phyloP scores from a whole-genome alignment of 2,797 vertebrate species.

The Enteromius mattozi region DNA sequence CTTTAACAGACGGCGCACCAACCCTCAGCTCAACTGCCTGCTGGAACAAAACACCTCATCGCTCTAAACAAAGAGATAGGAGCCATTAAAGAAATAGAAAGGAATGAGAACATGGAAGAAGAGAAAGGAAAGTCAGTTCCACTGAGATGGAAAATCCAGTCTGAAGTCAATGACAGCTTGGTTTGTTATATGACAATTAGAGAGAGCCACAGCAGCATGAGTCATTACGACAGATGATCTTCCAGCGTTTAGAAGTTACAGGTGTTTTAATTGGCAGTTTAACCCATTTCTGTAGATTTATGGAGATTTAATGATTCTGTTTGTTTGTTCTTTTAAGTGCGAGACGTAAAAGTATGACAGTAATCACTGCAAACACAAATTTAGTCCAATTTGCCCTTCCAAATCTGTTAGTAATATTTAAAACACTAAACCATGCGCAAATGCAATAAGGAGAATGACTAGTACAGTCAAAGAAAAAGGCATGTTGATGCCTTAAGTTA shows the following conservation, averaged over 20 bases:
- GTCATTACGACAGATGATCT: slow-evolving; percentile 3
- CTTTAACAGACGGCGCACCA: slow-evolving; percentile 13
- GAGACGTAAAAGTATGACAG: not conserved
- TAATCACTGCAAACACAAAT: not conserved
- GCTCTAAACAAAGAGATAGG: slow-evolving; percentile 3
- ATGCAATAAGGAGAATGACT: not conserved
- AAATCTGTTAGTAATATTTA: not conserved
- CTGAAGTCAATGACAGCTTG: slow-evolving; percentile 4
- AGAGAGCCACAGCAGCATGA: slow-evolving; percentile 6
- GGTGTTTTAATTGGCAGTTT: slow-evolving; percentile 12
- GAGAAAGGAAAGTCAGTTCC: slow-evolving; percentile 4
- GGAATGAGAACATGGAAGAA: not conserved
- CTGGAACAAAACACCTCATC: slow-evolving; percentile 30
- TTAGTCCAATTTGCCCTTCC: not conserved
- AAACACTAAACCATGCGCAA: not conserved
- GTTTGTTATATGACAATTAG: slow-evolving; percentile 27
- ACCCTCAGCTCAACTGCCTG: slow-evolving; percentile 32
- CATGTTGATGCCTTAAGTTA: not conserved
- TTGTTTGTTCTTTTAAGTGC: not conserved
- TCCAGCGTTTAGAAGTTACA: not conserved
- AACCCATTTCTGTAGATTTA: not conserved
- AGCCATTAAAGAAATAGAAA: slow-evolving; percentile 19
- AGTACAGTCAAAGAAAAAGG: not conserved
- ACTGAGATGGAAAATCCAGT: slow-evolving; percentile 25
- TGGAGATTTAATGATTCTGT: not conserved